Evolutionary conservation across 2,113 vertebrate genomes (phyloP).

Genomic region (Ovis canadensis): DNA sequence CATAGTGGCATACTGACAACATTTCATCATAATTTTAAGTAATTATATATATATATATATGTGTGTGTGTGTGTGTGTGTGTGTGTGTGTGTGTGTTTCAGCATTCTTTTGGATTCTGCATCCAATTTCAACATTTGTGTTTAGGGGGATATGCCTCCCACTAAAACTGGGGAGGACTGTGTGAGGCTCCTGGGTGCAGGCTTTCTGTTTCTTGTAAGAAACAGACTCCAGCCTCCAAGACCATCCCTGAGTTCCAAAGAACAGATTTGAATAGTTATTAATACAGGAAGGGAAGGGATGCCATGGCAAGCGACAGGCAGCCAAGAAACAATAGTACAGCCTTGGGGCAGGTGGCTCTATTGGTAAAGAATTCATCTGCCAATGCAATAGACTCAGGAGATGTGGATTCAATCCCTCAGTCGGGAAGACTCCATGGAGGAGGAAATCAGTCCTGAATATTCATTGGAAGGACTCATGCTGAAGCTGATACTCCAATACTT

Average conservation of each 20-base stretch:
- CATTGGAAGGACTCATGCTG: neutral
- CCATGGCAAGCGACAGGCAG: neutral
- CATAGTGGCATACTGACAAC: neutral
- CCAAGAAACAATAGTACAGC: neutral
- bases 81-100: neutral
- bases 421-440: neutral
- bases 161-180: neutral
- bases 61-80: too few relatives aligned
- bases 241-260: neutral
- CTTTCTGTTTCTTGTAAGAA: neutral
- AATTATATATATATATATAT: neutral
- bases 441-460: neutral
- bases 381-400: neutral
- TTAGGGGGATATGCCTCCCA: neutral
- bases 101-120: neutral
- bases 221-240: neutral
- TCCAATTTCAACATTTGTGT: neutral
- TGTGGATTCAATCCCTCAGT: neutral
- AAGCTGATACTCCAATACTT: neutral
- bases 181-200: neutral
- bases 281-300: neutral
- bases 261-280: neutral
- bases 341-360: neutral
- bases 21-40: neutral
- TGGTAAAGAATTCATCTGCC: neutral